Evolutionary conservation across 2,113 vertebrate genomes (phyloP).

Genomic region (Alexandromys fortis): DNA sequence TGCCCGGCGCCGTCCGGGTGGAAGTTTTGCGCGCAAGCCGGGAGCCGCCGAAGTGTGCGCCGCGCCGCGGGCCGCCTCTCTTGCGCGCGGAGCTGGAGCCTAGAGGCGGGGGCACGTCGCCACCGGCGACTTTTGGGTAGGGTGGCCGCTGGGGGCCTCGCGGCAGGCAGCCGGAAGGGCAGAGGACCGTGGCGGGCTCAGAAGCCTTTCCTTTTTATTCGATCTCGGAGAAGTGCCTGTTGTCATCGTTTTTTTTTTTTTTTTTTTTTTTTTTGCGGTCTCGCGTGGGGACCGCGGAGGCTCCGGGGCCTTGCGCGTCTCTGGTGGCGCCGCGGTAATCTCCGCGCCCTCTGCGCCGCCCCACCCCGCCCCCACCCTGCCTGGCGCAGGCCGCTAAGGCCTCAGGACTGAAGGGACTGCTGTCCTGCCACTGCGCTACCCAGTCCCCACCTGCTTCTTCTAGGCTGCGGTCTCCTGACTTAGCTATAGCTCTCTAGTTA

Average conservation of each 20-base stretch:
- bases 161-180: not conserved
- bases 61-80: conserved; percentile 64
- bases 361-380: conserved; percentile 65
- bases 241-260: conserved; percentile 56
- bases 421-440: not conserved
- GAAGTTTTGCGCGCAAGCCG: conserved; percentile 62
- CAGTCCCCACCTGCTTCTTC: conserved; percentile 66
- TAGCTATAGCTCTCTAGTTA: not conserved
- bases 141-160: not conserved
- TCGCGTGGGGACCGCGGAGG: conserved; percentile 48
- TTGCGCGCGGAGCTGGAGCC: conserved; percentile 58
- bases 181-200: not conserved
- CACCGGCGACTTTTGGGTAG: not conserved
- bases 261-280: conserved; percentile 31
- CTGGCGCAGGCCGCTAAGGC: not conserved
- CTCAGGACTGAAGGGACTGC: conserved; percentile 14
- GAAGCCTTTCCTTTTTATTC: not conserved
- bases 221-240: not conserved
- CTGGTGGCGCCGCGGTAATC: conserved; percentile 62
- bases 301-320: conserved; percentile 34
- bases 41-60: conserved; percentile 59
- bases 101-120: not conserved
- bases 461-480: not conserved
- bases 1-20: not conserved
- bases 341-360: conserved; percentile 57